Percentiles rank a stretch among this genome's conserved stretches.
These are phyloP conservation scores for Pelvicachromis taeniatus DNA, from an alignment of 2,113 vertebrate genomes.

Conservation along the genomic window DNA sequence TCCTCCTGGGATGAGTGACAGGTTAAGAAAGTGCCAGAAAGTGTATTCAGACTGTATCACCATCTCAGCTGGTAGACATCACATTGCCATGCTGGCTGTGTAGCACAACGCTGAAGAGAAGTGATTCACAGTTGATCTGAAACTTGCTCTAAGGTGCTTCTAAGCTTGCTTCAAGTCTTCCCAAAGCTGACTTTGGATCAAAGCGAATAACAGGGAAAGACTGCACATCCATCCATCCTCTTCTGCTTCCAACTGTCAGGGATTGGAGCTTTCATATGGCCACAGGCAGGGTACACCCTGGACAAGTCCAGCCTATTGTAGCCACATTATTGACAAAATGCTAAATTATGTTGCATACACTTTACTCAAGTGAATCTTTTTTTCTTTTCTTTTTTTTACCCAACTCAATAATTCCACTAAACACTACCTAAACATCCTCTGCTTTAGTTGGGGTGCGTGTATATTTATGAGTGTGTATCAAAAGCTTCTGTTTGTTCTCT, in stretches of 20 bases:
- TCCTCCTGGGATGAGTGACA: constrained; percentile 59
- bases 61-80: constrained; percentile 50
- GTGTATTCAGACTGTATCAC: constrained; percentile 55
- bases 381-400: neutral
- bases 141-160: constrained; percentile 7
- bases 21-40: constrained; percentile 60
- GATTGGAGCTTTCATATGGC: neutral
- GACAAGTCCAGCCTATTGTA: neutral
- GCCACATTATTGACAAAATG: neutral
- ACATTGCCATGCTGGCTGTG: constrained; percentile 13
- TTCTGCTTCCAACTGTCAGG: neutral
- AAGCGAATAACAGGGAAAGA: neutral
- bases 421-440: neutral
- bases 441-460: neutral
- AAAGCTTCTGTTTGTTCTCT: constrained; percentile 14
- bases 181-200: neutral
- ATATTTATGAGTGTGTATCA: neutral
- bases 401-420: neutral
- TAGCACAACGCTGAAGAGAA: neutral
- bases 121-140: constrained; percentile 19
- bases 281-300: neutral
- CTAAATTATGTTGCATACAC: neutral
- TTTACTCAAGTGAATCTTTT: neutral
- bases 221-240: neutral
- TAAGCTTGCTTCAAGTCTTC: neutral